Conservation (phyloP, 2,797 vertebrate species). For the Sebastolobus altivelis region DNA sequence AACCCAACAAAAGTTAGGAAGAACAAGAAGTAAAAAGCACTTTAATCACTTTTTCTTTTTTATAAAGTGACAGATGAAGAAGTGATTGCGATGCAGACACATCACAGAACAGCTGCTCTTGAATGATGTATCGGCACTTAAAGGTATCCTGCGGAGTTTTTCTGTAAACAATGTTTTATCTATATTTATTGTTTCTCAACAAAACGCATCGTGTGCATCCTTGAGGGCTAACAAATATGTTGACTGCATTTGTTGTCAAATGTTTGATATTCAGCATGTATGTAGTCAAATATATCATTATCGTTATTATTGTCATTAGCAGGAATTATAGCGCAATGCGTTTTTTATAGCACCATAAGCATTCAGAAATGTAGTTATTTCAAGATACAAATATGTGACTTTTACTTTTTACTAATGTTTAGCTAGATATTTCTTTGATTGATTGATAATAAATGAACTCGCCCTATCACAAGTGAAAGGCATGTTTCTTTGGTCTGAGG, state of each 20-base stretch:
- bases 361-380: no score
- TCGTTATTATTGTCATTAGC: not conserved
- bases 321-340: no score
- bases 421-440: not conserved
- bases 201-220: not conserved
- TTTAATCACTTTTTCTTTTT: not conserved
- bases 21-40: not conserved
- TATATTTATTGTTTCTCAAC: not conserved
- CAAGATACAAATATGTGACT: no score
- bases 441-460: not conserved
- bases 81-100: not conserved
- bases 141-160: not conserved
- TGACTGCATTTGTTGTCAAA: not conserved
- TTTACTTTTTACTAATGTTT: not conserved
- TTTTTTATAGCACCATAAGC: no score
- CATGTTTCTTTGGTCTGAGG: not conserved
- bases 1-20: not conserved
- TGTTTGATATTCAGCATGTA: not conserved
- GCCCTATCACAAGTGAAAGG: not conserved
- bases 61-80: not conserved
- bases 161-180: not conserved
- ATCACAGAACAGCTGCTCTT: constrained; percentile 1
- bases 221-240: not conserved
- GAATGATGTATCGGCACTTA: not conserved
- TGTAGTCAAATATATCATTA: not conserved